These are phyloP conservation scores for Gambusia yucatana DNA, from an alignment of 2,797 vertebrate genomes.

Conservation along the genomic window DNA sequence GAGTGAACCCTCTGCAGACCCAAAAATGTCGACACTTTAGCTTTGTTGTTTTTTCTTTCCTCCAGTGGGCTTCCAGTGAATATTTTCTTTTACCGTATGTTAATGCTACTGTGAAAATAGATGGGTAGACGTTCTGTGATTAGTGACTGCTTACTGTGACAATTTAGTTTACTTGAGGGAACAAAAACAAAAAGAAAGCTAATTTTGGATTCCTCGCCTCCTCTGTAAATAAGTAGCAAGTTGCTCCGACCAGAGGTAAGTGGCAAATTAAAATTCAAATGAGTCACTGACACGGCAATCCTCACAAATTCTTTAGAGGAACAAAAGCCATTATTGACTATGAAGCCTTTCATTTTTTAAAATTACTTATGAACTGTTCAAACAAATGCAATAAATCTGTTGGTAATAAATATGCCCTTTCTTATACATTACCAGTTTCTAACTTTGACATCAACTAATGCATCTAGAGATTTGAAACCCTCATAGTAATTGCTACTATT, in stretches of 20 bases:
- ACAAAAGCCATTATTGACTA: background rate
- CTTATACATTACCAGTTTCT: background rate
- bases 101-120: background rate
- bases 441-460: background rate
- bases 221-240: background rate
- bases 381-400: background rate
- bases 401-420: background rate
- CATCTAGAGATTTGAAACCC: background rate
- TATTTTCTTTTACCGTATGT: no score
- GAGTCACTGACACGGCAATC: background rate
- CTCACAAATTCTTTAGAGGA: background rate
- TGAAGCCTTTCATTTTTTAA: background rate
- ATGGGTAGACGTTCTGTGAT: background rate
- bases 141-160: background rate
- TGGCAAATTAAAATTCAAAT: background rate
- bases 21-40: background rate
- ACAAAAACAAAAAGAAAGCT: background rate
- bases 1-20: background rate
- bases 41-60: background rate
- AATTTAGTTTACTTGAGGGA: background rate
- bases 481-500: background rate
- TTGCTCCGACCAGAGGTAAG: background rate
- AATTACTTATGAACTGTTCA: background rate
- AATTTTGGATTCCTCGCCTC: background rate
- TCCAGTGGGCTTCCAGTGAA: background rate